Base-by-base conservation (phyloP, 2,113 vertebrate genomes). In the Aspiorhynchus laticeps region DNA sequence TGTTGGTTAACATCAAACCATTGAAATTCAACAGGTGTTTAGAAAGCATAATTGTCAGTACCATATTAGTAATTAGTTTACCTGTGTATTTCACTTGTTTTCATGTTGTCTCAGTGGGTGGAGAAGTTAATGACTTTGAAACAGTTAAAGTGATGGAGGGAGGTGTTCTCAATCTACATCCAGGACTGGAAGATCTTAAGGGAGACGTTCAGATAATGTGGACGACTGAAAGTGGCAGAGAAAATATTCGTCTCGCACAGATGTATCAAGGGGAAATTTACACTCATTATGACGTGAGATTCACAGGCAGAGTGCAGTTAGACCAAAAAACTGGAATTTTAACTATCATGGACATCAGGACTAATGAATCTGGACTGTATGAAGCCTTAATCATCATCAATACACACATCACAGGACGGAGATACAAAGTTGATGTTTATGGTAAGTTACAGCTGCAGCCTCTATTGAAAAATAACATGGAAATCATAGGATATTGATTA, bases 261-360 rank as follows among this genome's bases (percentile, higher is more conserved):
- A 71, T 36, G 77, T 33, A 79, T 56, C 48, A 79, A 6, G 51
- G 77, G 19, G 59, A 38, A 24, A 56, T 79, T 14, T 79, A 79
- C 77, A 79, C 31, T 11, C 77, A 79, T 59, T 79, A 79, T 59
- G 77, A 79, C 11, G 12, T 14, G 9, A 36, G 51, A 59, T 59
- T 79, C 17, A 59, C 17, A 59, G 48, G 51, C 2, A 79, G 77
- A 59, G 77, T 59, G 9, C 2, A n/a, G 19, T 21, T 79, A 33
- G 77, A 56, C 9, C 28, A 7, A 33, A 28, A n/a, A 10, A 79
- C 51, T 0, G 77, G 77, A 12, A 12, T 11, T 1, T 59, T 79
- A 59, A 79, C 0, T 10, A 56, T 59, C 2, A 21, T 19, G 21
- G 21, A 59, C 77, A 36, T 79, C 51, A 59, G 51, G 1, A 59